phyloP scores from a whole-genome alignment of 2,797 vertebrate genomes.

The Spondyliosoma cantharus region DNA sequence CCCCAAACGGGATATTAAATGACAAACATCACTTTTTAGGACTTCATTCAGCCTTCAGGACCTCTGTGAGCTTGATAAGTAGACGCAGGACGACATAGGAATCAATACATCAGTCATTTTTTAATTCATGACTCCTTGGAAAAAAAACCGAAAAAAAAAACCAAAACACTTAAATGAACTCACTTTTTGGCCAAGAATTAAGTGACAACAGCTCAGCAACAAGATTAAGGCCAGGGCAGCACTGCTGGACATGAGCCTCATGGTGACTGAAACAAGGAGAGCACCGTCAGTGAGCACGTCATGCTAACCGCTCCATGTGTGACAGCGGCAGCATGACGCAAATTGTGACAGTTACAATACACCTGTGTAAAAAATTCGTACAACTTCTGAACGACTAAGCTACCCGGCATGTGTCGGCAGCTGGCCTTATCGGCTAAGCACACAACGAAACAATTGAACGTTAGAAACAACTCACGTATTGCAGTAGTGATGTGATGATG shows the following conservation, averaged over 20 bases:
- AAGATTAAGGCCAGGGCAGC: constrained; percentile 21
- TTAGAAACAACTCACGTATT: not conserved
- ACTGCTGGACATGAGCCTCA: constrained; percentile 13
- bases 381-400: not conserved
- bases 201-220: constrained; percentile 36
- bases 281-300: too few relatives aligned
- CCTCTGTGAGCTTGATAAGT: not conserved
- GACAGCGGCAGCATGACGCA: not conserved
- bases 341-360: not conserved
- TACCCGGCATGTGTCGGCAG: not conserved
- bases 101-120: not conserved
- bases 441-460: not conserved
- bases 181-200: constrained; percentile 59
- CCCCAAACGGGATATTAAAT: too few relatives aligned
- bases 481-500: too few relatives aligned
- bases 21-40: too few relatives aligned
- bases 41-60: not conserved
- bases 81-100: not conserved
- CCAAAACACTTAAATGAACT: not conserved
- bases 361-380: not conserved
- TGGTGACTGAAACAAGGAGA: constrained; percentile 47
- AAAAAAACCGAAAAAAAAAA: too few relatives aligned
- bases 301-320: not conserved
- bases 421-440: not conserved
- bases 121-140: not conserved